A percentile compares a stretch with the other conserved stretches of the same genome.
These are phyloP conservation scores for Coregonus suidteri DNA, from an alignment of 2,797 vertebrate species.

Conservation along the genomic window DNA sequence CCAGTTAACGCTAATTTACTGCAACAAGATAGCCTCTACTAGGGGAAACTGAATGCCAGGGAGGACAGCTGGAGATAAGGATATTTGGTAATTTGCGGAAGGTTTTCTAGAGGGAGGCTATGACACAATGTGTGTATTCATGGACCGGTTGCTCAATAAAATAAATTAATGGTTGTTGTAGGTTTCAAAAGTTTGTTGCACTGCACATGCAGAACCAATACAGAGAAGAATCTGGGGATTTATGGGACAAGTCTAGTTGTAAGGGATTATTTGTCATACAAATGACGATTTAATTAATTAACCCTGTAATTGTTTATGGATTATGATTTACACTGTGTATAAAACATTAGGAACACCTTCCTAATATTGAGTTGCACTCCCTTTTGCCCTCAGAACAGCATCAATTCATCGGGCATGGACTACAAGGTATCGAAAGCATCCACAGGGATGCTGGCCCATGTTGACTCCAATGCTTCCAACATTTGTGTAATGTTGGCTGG, in stretches of 20 bases:
- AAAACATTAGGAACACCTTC: no score
- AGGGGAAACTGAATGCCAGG: conserved; percentile 41
- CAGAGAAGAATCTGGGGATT: background rate
- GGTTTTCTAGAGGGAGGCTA: conserved; percentile 27
- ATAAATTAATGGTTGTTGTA: conserved; percentile 50
- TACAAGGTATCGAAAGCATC: no score
- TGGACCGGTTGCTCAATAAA: conserved; percentile 47
- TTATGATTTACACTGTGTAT: background rate
- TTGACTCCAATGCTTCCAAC: no score
- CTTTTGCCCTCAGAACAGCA: no score
- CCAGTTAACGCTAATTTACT: conserved; percentile 64
- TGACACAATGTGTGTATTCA: conserved; percentile 64
- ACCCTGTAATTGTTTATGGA: background rate
- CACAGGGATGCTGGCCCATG: no score
- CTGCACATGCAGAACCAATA: background rate
- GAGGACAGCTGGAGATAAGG: conserved; percentile 44
- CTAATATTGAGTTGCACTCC: no score
- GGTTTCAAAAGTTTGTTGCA: conserved; percentile 22
- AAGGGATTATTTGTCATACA: background rate
- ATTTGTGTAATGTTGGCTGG: no score
- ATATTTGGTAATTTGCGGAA: conserved; percentile 32
- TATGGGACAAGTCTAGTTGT: background rate
- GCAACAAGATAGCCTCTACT: conserved; percentile 44
- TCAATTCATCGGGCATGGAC: no score
- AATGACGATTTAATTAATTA: background rate